Evolutionary conservation across 2,888 invertebrate species (phyloP).

Genomic region (Ectropis crepuscularia): DNA sequence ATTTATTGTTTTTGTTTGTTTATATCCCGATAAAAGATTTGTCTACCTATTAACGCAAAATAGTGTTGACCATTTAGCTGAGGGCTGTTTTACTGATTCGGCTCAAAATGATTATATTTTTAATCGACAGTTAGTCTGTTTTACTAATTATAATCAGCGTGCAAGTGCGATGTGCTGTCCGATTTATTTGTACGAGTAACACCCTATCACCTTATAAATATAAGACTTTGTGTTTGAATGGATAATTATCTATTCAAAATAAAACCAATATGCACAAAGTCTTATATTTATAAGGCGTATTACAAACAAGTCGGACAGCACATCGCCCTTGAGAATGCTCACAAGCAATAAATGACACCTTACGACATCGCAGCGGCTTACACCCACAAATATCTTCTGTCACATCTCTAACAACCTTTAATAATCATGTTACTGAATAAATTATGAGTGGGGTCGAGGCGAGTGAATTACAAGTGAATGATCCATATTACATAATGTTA

Average conservation of each 20-base stretch:
- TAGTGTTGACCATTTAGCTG: too few relatives aligned
- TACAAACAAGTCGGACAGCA: constrained; percentile 67
- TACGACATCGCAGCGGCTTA: constrained; percentile 60
- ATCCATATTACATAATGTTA: constrained; percentile 3
- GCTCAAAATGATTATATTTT: too few relatives aligned
- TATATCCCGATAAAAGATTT: too few relatives aligned
- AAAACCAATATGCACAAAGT: constrained; percentile 17
- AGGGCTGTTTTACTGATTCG: too few relatives aligned
- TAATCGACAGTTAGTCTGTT: too few relatives aligned
- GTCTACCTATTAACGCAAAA: too few relatives aligned
- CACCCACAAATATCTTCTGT: constrained; percentile 71
- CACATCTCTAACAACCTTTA: constrained; percentile 60
- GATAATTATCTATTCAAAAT: background rate
- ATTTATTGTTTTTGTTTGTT: too few relatives aligned
- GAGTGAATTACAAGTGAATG: constrained; percentile 6
- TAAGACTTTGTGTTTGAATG: background rate
- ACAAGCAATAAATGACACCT: constrained; percentile 66
- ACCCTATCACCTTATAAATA: too few relatives aligned
- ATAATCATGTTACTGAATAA: constrained; percentile 63
- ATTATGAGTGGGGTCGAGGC: constrained; percentile 43
- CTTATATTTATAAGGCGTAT: constrained; percentile 52
- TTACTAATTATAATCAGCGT: too few relatives aligned
- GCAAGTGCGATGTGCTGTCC: too few relatives aligned
- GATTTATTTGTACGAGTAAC: too few relatives aligned
- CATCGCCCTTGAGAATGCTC: constrained; percentile 66